Evolutionary conservation across 2,797 vertebrate species (phyloP).

Genomic region (Sebastes umbrosus): DNA sequence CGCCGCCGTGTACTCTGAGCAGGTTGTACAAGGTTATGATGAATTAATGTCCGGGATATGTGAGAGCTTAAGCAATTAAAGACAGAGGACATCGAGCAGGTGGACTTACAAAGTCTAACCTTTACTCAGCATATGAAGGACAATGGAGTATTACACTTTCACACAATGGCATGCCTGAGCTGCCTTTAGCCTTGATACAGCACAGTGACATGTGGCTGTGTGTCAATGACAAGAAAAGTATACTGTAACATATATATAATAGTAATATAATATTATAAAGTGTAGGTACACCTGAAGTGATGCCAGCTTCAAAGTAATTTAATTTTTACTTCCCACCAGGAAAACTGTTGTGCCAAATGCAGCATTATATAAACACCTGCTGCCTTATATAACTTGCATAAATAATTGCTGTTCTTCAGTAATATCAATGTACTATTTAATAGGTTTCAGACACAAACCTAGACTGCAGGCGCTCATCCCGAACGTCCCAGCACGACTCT

Average conservation of each 20-base stretch:
- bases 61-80: constrained; percentile 66
- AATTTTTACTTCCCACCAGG: background rate
- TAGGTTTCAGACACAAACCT: background rate
- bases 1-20: background rate
- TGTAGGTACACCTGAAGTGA: background rate
- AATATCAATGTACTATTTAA: background rate
- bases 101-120: constrained; percentile 52
- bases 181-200: constrained; percentile 3
- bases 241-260: background rate
- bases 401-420: background rate
- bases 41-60: constrained; percentile 57
- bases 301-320: background rate
- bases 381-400: background rate
- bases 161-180: constrained; percentile 7
- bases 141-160: constrained; percentile 35
- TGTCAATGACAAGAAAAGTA: background rate
- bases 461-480: background rate
- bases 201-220: background rate
- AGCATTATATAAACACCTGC: background rate
- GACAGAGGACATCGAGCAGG: constrained; percentile 52
- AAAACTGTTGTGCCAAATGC: background rate
- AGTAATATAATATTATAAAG: background rate
- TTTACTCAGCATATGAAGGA: constrained; percentile 50
- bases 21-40: constrained; percentile 41
- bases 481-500: background rate